phyloP scores from a whole-genome alignment of 2,113 vertebrate genomes.

The Amphiprion ocellaris region DNA sequence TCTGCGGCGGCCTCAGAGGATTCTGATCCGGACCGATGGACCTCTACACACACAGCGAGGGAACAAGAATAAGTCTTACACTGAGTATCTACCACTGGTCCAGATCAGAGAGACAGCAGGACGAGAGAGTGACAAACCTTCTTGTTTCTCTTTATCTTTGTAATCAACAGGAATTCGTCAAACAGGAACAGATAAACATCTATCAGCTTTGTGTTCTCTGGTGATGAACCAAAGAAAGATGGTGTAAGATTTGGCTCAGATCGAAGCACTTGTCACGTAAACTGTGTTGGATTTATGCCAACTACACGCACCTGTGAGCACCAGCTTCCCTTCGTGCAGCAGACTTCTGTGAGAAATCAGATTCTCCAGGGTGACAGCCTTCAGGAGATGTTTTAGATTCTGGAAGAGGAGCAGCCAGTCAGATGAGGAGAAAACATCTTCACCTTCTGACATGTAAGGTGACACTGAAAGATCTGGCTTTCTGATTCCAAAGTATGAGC shows the following conservation, averaged over 20 bases:
- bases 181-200: conserved; percentile 93
- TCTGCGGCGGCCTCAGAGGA: conserved; percentile 81
- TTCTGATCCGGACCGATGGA: conserved; percentile 79
- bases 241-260: not conserved
- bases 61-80: too few relatives aligned
- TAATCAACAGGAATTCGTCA: conserved; percentile 92
- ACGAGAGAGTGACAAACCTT: conserved; percentile 78
- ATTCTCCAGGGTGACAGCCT: conserved; percentile 88
- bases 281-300: not conserved
- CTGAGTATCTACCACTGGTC: fast-evolving
- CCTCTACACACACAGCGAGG: conserved; percentile 76
- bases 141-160: conserved; percentile 91
- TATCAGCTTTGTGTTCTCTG: conserved; percentile 89
- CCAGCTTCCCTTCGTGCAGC: conserved; percentile 89
- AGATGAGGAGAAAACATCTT: not conserved
- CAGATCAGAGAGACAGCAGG: not conserved
- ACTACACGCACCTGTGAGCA: conserved; percentile 84
- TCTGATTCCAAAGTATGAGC: not conserved
- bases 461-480: not conserved
- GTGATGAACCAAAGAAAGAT: conserved; percentile 24
- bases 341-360: conserved; percentile 89
- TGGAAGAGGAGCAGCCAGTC: conserved; percentile 57
- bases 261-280: not conserved
- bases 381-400: conserved; percentile 91
- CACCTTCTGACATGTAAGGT: not conserved